phyloP scores from a whole-genome alignment of 2,113 vertebrate genomes.

The Mus pahari region DNA sequence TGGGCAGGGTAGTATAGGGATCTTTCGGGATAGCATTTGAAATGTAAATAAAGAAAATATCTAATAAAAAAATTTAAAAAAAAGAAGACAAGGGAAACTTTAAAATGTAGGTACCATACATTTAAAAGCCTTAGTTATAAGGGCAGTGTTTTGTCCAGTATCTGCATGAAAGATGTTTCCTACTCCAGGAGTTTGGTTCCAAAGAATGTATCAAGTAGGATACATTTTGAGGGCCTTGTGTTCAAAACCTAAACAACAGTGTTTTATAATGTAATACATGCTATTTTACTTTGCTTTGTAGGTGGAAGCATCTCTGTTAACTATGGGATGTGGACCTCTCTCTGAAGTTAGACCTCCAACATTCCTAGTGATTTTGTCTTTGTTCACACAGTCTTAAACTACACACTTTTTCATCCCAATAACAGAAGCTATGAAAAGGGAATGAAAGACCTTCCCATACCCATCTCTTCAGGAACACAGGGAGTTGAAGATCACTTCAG shows the following conservation, averaged over 20 bases:
- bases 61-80: too few species aligned
- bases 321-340: neutral
- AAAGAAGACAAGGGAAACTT: neutral
- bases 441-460: too few species aligned
- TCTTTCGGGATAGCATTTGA: too few species aligned
- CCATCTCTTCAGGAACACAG: neutral
- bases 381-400: neutral
- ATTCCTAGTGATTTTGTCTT: neutral
- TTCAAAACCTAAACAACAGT: neutral
- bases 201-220: neutral
- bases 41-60: too few species aligned
- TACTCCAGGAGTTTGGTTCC: neutral
- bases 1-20: too few species aligned
- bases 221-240: neutral
- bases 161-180: neutral
- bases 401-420: neutral
- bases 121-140: neutral
- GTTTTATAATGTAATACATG: neutral
- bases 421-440: neutral
- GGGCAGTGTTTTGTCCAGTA: fast-evolving
- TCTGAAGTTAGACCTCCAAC: neutral
- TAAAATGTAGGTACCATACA: neutral
- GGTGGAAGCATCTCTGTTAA: neutral
- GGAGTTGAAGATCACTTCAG: neutral
- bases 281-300: neutral